These are phyloP conservation scores for Adineta ricciae DNA, from an alignment of 2,888 invertebrate species.

Conservation along the genomic window DNA sequence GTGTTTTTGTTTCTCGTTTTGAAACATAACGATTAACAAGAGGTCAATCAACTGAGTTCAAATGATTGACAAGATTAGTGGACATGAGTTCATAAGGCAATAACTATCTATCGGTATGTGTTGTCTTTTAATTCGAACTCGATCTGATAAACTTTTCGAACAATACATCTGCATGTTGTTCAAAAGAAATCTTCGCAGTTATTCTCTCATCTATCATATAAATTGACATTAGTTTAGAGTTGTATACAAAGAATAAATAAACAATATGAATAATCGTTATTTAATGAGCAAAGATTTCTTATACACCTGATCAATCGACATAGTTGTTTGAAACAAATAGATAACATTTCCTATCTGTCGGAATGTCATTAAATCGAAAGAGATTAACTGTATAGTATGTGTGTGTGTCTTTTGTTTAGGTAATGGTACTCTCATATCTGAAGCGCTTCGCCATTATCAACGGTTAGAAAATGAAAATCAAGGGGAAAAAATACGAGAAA, in stretches of 20 bases:
- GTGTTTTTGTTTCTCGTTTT: background rate
- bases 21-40: background rate
- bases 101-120: conserved; percentile 4
- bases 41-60: conserved; percentile 4
- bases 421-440: conserved; percentile 9
- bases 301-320: background rate
- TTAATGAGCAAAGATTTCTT: background rate
- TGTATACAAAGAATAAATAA: background rate
- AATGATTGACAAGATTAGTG: conserved; percentile 9
- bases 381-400: background rate
- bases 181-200: background rate
- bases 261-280: background rate
- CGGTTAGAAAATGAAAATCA: conserved; percentile 16
- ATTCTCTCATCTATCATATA: background rate
- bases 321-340: background rate
- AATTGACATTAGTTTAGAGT: background rate
- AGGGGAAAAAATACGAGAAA: background rate
- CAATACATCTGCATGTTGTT: conserved; percentile 1
- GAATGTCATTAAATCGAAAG: background rate
- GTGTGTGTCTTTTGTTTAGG: background rate
- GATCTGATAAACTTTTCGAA: background rate
- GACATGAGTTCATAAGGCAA: background rate
- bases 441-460: conserved; percentile 17
- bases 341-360: background rate
- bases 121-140: background rate